Conservation (phyloP, 2,888 invertebrate genomes). For the Steinernema carpocapsae region DNA sequence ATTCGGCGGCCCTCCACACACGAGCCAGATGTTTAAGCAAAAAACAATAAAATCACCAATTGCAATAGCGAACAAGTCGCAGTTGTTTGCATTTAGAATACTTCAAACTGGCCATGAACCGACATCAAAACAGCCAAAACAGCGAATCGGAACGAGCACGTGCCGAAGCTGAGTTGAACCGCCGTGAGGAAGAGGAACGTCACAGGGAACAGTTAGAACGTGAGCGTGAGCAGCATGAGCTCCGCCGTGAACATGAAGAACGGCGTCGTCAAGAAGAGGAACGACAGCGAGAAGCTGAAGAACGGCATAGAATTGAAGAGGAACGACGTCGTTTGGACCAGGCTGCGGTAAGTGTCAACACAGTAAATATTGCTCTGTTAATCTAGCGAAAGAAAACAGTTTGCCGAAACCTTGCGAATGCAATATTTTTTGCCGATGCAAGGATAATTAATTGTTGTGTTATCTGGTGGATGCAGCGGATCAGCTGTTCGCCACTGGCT, state of each 20-base stretch:
- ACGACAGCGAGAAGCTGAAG: conserved; percentile 40
- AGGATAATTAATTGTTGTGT: conserved; percentile 31
- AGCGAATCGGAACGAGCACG: conserved; percentile 39
- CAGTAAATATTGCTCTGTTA: conserved; percentile 16
- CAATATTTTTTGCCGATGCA: conserved; percentile 24
- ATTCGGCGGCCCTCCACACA: conserved; percentile 7
- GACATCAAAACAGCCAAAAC: conserved; percentile 40
- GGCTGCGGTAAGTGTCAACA: conserved; percentile 19
- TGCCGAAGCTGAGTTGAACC: conserved; percentile 32
- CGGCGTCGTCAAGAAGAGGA: conserved; percentile 40
- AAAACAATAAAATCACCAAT: conserved; percentile 25
- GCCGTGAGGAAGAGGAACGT: conserved; percentile 35
- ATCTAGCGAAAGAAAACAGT: conserved; percentile 11
- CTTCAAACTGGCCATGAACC: conserved; percentile 55
- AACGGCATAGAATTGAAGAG: conserved; percentile 39
- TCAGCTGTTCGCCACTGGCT: conserved; percentile 18
- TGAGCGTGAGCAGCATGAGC: conserved; percentile 34
- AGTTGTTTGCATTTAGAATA: conserved; percentile 48
- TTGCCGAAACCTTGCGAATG: conserved; percentile 9
- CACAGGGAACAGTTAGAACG: conserved; percentile 36
- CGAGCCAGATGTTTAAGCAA: conserved; percentile 21
- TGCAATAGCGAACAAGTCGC: neutral
- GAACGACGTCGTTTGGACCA: conserved; percentile 29
- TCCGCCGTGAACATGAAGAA: conserved; percentile 36
- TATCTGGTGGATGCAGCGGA: conserved; percentile 7